Conservation (phyloP, 2,113 vertebrate genomes). For the Pampusana beccarii region DNA sequence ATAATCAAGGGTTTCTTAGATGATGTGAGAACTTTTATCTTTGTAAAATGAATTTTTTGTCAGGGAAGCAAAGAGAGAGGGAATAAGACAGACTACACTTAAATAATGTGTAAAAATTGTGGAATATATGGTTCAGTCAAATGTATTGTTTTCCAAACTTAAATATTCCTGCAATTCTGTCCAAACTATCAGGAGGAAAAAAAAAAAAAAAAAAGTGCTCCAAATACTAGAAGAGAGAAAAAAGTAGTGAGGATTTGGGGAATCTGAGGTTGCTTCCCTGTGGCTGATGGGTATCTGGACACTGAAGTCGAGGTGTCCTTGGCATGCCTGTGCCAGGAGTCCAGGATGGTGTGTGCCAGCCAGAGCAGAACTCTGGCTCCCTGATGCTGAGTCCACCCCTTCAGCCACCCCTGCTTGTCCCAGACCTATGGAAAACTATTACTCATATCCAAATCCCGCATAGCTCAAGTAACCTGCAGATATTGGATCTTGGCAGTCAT, state of each 20-base stretch:
- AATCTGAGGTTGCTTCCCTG: neutral
- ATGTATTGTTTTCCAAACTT: neutral
- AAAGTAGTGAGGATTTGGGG: neutral
- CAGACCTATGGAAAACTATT: fast-evolving
- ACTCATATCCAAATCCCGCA: neutral
- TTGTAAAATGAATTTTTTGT: neutral
- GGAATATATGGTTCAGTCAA: neutral
- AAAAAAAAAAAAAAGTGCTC: neutral
- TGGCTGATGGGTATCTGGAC: neutral
- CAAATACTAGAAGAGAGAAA: neutral
- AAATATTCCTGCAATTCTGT: neutral
- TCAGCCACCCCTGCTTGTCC: neutral
- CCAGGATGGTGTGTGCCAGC: neutral
- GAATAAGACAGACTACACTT: neutral
- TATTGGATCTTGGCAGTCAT: neutral
- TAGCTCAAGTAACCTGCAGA: neutral
- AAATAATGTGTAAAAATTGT: neutral
- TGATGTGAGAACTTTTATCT: neutral
- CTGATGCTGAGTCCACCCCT: neutral
- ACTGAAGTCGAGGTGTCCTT: neutral
- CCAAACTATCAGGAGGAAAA: neutral
- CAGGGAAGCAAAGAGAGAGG: neutral
- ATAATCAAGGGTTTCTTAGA: neutral
- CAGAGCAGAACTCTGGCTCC: neutral
- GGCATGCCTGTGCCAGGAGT: fast-evolving